Percentiles rank a stretch among this genome's conserved stretches.
phyloP scores from a whole-genome alignment of 2,113 vertebrate genomes.

The Lophius piscatorius region DNA sequence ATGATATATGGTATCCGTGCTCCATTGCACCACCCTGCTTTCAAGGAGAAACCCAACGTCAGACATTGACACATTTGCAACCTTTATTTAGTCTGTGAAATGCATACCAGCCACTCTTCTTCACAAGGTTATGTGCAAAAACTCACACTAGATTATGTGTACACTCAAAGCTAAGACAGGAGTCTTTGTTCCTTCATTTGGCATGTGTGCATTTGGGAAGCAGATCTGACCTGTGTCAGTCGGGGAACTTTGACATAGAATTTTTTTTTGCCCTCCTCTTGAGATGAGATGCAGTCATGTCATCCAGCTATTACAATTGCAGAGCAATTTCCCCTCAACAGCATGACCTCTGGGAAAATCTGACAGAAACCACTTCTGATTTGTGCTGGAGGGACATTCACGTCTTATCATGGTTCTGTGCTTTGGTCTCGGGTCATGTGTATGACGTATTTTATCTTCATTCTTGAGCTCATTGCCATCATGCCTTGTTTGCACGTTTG shows the following conservation, averaged over 20 bases:
- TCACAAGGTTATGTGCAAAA: conserved; percentile 28
- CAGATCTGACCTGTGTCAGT: conserved; percentile 50
- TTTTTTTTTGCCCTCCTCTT: conserved; percentile 48
- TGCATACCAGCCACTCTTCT: conserved; percentile 16
- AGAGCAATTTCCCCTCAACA: conserved; percentile 5
- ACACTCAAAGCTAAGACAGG: conserved; percentile 28
- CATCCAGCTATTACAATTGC: conserved; percentile 44
- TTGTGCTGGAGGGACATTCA: conserved; percentile 4
- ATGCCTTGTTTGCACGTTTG: too few relatives aligned
- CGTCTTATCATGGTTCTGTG: conserved; percentile 29
- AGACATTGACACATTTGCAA: conserved; percentile 5
- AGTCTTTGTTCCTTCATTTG: conserved; percentile 45
- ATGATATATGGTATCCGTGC: not conserved
- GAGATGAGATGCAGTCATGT: conserved; percentile 50
- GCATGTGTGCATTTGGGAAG: not conserved
- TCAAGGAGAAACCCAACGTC: conserved; percentile 56
- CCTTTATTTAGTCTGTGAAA: conserved; percentile 59
- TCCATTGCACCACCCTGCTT: conserved; percentile 17
- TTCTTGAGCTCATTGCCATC: too few relatives aligned
- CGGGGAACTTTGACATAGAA: conserved; percentile 58
- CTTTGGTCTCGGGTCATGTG: conserved; percentile 17
- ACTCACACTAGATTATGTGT: conserved; percentile 28
- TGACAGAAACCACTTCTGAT: conserved; percentile 22
- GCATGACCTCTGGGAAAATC: conserved; percentile 21
- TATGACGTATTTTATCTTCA: not conserved